Base-by-base conservation (phyloP, 35 echinoderm and acorn worm genomes). In the Holothuria glaberrima region DNA sequence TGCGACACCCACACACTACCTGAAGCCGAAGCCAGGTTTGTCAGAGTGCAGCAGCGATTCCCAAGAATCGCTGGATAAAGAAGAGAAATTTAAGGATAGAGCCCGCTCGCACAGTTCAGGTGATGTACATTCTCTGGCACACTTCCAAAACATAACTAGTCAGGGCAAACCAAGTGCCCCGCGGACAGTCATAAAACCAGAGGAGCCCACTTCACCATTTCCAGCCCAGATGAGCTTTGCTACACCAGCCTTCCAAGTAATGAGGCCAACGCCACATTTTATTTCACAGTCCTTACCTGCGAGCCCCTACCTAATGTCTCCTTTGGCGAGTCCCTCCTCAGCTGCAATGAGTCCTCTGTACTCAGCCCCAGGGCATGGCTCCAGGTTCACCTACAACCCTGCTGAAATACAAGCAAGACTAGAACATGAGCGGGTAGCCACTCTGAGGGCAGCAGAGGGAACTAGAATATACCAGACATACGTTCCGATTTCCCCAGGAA, bases 201-300 rank as follows among this genome's bases (percentile, higher is more conserved):
- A 65, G 57, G 70, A 87, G 9, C 67, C 88, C 60, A 27, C 75
- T 30, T 88, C 92, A 70, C 75, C 71, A 25, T 75, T 58, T 27
- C 64, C 87, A 12, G 30, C 45, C 30, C 45, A 66, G 21, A 45
- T 76, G 71, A 84, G 56, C 59, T 87, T 84, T 44, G 68, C 57
- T 68, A 35, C 70, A 59, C 80, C 57, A 45, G 80, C 92, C 33
- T 94, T 94, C 82, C 88, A 94, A 25, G 79, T 89, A 19, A 86
- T 90, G 81, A 60, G 80, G 66, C 89, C 79, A 14, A 82, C 88
- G 66, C 89, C 90, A 4, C 61, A 92, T 12, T 92, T 97, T 61
- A 90, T 94, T 79, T 94, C 95, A 56, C 95, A 97, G 75, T 97
- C 95, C 30, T 81, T 97, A 44, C 95, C 95, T 21, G 95, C 95